phyloP scores from a whole-genome alignment of 2,797 vertebrate genomes.

The Antrozous pallidus region DNA sequence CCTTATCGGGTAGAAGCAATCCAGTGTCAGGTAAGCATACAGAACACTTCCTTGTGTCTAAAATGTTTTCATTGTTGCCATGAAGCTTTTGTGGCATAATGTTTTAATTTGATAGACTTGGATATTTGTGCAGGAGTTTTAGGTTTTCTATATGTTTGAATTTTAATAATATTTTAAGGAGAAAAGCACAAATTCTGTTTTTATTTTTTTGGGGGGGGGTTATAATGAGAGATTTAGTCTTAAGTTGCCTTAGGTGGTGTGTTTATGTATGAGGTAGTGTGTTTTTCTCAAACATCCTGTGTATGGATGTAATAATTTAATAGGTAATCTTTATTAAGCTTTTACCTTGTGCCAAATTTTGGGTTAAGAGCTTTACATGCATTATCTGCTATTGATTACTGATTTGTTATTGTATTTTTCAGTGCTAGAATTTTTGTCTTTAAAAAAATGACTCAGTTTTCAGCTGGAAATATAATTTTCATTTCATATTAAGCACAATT shows the following conservation, averaged over 20 bases:
- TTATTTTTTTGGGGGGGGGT: neutral
- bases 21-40: slow-evolving; percentile 89
- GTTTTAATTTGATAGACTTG: neutral
- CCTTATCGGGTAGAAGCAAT: slow-evolving; percentile 96
- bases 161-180: slow-evolving; percentile 11
- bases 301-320: neutral
- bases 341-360: neutral
- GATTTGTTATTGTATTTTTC: slow-evolving; percentile 7
- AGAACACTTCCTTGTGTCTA: neutral
- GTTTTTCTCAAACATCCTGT: neutral
- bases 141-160: neutral
- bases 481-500: neutral
- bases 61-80: neutral
- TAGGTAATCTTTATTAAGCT: neutral
- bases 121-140: neutral
- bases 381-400: neutral
- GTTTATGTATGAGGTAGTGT: neutral
- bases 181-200: neutral
- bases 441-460: neutral
- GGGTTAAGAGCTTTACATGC: neutral
- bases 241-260: neutral
- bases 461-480: neutral
- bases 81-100: neutral
- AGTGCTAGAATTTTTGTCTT: slow-evolving; percentile 12
- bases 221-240: neutral